These are phyloP conservation scores for Oryctolagus cuniculus DNA, from an alignment of 2,113 vertebrate genomes.

Conservation along the genomic window DNA sequence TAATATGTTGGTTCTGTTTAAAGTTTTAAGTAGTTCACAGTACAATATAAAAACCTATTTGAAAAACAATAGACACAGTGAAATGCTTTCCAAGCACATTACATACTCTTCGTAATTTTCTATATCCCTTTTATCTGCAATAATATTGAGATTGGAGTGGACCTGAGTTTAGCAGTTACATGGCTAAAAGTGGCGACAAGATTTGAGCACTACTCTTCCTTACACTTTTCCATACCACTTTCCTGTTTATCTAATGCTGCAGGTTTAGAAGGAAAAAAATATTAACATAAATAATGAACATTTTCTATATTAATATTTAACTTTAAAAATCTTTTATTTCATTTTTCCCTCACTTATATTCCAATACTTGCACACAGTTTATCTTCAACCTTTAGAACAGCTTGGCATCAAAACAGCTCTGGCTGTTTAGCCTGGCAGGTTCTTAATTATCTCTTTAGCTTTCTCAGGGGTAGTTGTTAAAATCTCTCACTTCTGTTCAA, in stretches of 20 bases:
- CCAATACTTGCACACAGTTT: neutral
- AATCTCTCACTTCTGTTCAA: neutral
- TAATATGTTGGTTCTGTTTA: neutral
- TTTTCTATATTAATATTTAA: neutral
- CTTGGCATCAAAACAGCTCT: conserved; percentile 19
- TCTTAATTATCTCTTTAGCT: conserved; percentile 31
- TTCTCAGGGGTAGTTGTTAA: neutral
- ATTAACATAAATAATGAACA: neutral
- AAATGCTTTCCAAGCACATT: neutral
- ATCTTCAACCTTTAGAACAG: neutral
- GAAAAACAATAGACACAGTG: neutral
- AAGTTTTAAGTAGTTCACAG: neutral
- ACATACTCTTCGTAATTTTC: neutral
- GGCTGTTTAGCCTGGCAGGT: neutral
- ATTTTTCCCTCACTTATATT: neutral
- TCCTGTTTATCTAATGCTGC: neutral
- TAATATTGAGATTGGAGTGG: neutral
- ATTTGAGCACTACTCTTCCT: neutral
- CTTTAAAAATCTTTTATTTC: neutral
- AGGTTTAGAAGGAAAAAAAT: neutral
- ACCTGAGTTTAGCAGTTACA: neutral
- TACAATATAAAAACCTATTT: neutral
- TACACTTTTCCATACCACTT: neutral
- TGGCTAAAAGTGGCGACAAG: neutral
- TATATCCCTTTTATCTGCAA: neutral